These are phyloP conservation scores for Trachemys scripta DNA, from an alignment of 2,113 vertebrate species.

Conservation along the genomic window DNA sequence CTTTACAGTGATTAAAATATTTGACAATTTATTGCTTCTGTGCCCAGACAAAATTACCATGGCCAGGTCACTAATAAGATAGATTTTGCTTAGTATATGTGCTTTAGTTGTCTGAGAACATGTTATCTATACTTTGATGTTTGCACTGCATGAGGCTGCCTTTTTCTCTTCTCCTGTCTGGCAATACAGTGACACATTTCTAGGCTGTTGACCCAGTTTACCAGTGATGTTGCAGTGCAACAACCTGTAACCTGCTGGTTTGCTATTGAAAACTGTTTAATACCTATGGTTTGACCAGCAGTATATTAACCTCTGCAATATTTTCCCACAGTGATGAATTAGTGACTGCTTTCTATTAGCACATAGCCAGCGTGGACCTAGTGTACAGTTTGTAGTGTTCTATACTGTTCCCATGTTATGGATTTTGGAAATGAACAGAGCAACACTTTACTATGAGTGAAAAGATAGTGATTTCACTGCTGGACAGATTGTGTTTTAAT, in stretches of 20 bases:
- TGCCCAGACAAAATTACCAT: not conserved
- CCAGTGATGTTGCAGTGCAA: not conserved
- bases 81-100: conserved; percentile 3
- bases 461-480: not conserved
- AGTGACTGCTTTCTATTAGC: conserved; percentile 34
- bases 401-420: not conserved
- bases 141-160: not conserved
- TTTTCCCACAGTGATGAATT: conserved; percentile 38
- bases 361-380: not conserved
- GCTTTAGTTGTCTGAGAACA: not conserved
- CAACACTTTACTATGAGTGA: not conserved
- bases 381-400: conserved; percentile 5
- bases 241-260: conserved; percentile 29
- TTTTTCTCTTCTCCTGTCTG: not conserved
- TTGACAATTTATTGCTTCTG: not conserved
- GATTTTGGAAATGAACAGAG: not conserved
- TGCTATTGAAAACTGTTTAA: conserved; percentile 18
- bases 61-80: not conserved
- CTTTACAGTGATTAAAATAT: not conserved
- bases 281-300: conserved; percentile 37
- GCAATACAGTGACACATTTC: not conserved
- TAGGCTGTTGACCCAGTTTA: not conserved
- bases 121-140: not conserved
- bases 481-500: not conserved
- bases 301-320: conserved; percentile 17